Conservation (phyloP, 1,140 invertebrate genomes). For the Calycopis cecrops region DNA sequence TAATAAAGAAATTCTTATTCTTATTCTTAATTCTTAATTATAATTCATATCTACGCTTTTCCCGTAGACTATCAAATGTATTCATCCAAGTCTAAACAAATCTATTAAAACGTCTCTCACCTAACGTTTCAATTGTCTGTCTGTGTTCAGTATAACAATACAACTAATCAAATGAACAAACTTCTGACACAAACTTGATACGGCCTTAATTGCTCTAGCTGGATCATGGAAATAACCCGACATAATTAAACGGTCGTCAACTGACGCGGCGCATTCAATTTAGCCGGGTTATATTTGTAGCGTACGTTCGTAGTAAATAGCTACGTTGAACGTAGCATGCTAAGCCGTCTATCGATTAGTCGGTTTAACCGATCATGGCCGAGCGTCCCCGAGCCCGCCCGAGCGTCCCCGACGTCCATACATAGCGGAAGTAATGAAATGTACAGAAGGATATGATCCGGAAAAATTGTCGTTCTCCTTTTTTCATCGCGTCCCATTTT, state of each 20-base stretch:
- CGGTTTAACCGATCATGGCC: conserved; percentile 39
- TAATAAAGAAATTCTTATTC: too few relatives aligned
- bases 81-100: too few relatives aligned
- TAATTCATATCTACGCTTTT: too few relatives aligned
- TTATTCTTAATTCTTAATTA: too few relatives aligned
- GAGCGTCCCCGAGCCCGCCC: conserved; percentile 43
- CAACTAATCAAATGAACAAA: background rate
- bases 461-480: conserved; percentile 66
- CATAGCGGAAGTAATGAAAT: conserved; percentile 72
- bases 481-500: conserved; percentile 48
- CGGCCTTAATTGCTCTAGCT: conserved; percentile 6
- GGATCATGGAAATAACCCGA: conserved; percentile 10
- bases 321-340: conserved; percentile 50
- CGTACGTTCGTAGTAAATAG: conserved; percentile 56
- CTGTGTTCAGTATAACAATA: conserved; percentile 25
- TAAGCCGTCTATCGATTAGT: conserved; percentile 64
- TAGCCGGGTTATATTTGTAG: conserved; percentile 46
- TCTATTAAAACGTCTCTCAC: conserved; percentile 25
- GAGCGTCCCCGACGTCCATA: conserved; percentile 43
- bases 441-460: conserved; percentile 70
- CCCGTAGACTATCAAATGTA: too few relatives aligned
- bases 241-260: conserved; percentile 38
- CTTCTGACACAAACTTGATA: conserved; percentile 18
- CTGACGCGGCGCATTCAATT: conserved; percentile 36
- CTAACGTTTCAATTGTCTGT: conserved; percentile 33